Base-by-base conservation (phyloP, 1,140 invertebrate genomes). In the Olivierus martensii region DNA sequence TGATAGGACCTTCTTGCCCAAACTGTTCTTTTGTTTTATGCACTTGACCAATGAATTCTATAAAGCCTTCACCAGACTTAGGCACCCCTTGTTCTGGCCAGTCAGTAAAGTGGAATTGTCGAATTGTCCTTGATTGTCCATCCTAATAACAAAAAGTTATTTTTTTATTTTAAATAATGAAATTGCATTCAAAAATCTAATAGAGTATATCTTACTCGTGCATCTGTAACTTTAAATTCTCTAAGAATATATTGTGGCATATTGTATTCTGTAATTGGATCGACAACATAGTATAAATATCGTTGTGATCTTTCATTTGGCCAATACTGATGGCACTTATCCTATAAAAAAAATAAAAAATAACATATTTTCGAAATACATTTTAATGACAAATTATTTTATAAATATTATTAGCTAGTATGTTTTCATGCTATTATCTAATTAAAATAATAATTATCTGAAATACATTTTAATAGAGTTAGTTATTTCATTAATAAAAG, bases 21-120 rank as follows among this genome's bases (percentile, higher is more conserved):
- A 99, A 99, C 69, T 99, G 93, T 67, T 97, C 91, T 72, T 99
- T 99, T 34, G 96, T 99, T 74, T 99, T 97, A 72, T 99, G 95
- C 36, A 99, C 94, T 69, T 99, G 94, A 12, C 92, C 91, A 62
- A 98, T 92, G 67, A 94, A 93, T 69, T 95, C 89, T 59, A 99
- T 96, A 69, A 99, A 98, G 18, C 88, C 89, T 67, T 99, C 94
- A 2, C 91, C 94, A 35, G 87, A 91, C 67, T 97, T 96, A 1
- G 95, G 95, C 18, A 97, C 91, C 46, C 89, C 91, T 67, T 76
- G 69, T 68, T 99, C 94, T 1, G 95, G 94, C 95, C 95, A 99
- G 67, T 99, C 94, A 46, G 88, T 94, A 72, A 96, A 99, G 69
- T 99, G 94, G 76, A 99, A 99, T 70, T 99, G 95, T 39, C 95